These are phyloP conservation scores for Brachionus rotundiformis DNA, from an alignment of 1,140 invertebrate species.

Conservation along the genomic window DNA sequence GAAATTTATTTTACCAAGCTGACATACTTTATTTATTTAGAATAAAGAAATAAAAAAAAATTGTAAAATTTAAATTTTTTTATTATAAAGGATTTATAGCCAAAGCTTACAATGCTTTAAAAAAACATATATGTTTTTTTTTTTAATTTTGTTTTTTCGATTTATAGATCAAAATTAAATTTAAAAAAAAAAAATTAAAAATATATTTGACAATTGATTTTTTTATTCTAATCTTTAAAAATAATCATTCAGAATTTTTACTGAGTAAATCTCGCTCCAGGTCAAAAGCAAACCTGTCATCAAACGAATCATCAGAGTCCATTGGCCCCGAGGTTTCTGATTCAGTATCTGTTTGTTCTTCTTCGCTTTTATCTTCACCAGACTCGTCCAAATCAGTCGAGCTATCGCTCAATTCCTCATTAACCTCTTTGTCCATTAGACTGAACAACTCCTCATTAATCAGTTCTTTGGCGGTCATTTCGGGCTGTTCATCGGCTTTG, in stretches of 20 bases:
- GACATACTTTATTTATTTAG: no score
- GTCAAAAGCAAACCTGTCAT: conserved; percentile 18
- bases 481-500: not conserved
- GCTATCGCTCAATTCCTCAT: conserved; percentile 21
- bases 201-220: not conserved
- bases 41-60: no score
- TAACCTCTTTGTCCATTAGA: conserved; percentile 41
- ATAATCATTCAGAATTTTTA: conserved; percentile 17
- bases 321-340: not conserved
- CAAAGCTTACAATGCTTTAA: not conserved
- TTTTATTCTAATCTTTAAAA: not conserved
- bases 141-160: not conserved
- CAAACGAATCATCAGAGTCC: conserved; percentile 28
- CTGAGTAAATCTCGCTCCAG: conserved; percentile 28
- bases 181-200: conserved; percentile 19
- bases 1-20: no score
- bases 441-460: conserved; percentile 23
- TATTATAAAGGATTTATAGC: not conserved
- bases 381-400: not conserved
- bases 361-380: not conserved
- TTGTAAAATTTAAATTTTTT: not conserved
- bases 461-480: not conserved
- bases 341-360: not conserved
- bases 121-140: not conserved
- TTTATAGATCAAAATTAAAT: not conserved